phyloP scores from a whole-genome alignment of 2,888 invertebrate species.

The Drosophila nr. perissopoda region DNA sequence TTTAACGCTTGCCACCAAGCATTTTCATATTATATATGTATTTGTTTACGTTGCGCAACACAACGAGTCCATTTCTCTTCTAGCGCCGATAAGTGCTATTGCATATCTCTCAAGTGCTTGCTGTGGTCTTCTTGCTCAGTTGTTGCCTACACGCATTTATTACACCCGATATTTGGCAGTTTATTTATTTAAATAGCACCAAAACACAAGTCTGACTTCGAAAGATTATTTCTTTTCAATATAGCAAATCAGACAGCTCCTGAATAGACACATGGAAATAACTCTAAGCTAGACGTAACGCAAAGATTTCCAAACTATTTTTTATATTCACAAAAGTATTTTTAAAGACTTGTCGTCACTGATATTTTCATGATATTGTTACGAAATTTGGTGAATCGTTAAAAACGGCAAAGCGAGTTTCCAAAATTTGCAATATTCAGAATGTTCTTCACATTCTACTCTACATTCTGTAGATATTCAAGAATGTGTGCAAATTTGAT shows the following conservation, averaged over 20 bases:
- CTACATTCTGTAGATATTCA: not conserved
- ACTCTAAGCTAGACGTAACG: not conserved
- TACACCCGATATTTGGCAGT: slow-evolving; percentile 10
- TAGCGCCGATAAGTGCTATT: slow-evolving; percentile 41
- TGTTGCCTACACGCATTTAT: slow-evolving; percentile 29
- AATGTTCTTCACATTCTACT: no score
- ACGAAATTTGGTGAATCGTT: not conserved
- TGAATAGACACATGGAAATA: not conserved
- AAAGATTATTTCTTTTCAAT: no score
- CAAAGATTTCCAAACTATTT: not conserved
- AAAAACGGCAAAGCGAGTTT: not conserved
- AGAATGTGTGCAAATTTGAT: not conserved
- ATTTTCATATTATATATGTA: slow-evolving; percentile 68
- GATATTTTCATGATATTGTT: not conserved
- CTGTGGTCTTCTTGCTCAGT: slow-evolving; percentile 9
- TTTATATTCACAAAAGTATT: not conserved
- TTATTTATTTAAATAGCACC: not conserved
- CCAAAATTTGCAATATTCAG: no score
- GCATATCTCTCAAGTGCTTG: slow-evolving; percentile 49
- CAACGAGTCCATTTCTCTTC: slow-evolving; percentile 33
- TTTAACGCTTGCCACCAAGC: slow-evolving; percentile 60
- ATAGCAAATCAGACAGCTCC: not conserved
- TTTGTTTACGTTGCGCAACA: slow-evolving; percentile 47
- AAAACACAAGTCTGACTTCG: no score
- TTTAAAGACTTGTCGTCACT: not conserved